Conservation (phyloP, 2,113 vertebrate species). For the Mustelus asterias region DNA sequence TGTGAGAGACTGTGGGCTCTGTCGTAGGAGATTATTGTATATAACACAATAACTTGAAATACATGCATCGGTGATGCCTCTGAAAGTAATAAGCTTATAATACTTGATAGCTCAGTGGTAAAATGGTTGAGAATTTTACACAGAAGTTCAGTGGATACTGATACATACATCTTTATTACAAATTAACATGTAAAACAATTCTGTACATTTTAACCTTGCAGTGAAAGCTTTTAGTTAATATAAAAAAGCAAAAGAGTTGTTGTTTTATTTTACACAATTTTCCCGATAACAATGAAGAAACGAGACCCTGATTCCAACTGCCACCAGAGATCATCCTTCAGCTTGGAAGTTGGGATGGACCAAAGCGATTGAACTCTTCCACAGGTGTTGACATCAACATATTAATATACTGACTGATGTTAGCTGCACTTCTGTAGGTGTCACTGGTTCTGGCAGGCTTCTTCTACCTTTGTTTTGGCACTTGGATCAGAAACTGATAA, state of each 20-base stretch:
- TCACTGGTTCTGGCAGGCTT: neutral
- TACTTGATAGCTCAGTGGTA: neutral
- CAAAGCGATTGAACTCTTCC: neutral
- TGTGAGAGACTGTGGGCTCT: neutral
- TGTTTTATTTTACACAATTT: neutral
- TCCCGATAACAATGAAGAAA: neutral
- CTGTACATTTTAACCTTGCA: neutral
- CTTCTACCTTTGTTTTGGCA: neutral
- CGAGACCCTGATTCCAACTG: neutral
- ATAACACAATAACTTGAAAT: neutral
- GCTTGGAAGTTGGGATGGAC: neutral
- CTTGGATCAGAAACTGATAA: neutral
- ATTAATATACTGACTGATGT: neutral
- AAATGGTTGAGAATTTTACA: neutral
- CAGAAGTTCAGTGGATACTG: neutral
- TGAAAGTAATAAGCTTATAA: neutral
- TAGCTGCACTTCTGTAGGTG: neutral
- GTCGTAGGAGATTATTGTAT: neutral
- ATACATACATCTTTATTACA: constrained; percentile 22
- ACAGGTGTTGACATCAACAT: neutral
- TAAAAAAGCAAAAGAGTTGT: constrained; percentile 10
- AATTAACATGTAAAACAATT: neutral
- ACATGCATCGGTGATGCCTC: neutral
- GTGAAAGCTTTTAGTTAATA: neutral
- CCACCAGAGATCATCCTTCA: neutral